Percentiles rank a stretch among this genome's conserved stretches.
These are phyloP conservation scores for Theocolax elegans DNA, from an alignment of 1,140 invertebrate genomes.

Conservation along the genomic window DNA sequence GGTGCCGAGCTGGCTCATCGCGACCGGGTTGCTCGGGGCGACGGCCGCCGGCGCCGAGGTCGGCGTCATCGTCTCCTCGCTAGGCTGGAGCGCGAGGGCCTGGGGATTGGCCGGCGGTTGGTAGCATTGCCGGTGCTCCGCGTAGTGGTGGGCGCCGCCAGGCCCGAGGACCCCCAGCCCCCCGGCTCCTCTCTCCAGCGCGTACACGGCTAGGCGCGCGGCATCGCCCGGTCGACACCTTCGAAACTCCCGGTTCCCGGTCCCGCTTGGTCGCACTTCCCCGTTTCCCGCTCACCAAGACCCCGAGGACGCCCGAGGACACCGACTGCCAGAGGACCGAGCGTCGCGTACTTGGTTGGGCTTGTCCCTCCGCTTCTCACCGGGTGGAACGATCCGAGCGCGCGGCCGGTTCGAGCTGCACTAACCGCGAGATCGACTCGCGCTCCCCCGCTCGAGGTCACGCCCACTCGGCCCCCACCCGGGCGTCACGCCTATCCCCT, in stretches of 20 bases:
- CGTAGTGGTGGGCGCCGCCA: slow-evolving; percentile 54
- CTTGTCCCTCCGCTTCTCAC: slow-evolving; percentile 24
- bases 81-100: slow-evolving; percentile 52
- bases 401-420: slow-evolving; percentile 31
- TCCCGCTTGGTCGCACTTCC: too few relatives aligned
- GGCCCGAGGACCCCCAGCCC: slow-evolving; percentile 66
- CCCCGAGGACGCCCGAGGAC: too few relatives aligned
- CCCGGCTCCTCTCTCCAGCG: slow-evolving; percentile 65
- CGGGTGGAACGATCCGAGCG: not conserved
- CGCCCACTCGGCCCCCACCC: slow-evolving; percentile 1
- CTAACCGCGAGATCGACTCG: not conserved
- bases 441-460: slow-evolving; percentile 6
- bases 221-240: slow-evolving; percentile 44
- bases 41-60: slow-evolving; percentile 55
- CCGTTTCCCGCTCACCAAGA: too few relatives aligned
- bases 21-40: slow-evolving; percentile 65
- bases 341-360: not conserved
- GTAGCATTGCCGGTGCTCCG: slow-evolving; percentile 45
- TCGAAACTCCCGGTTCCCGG: slow-evolving; percentile 49
- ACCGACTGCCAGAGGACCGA: too few relatives aligned
- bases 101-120: slow-evolving; percentile 57
- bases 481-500: slow-evolving; percentile 20
- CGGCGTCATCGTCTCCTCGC: slow-evolving; percentile 48
- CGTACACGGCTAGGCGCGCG: slow-evolving; percentile 61
- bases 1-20: slow-evolving; percentile 89